These are phyloP conservation scores for Drosophila saltans DNA, from an alignment of 1,140 invertebrate species.

Conservation along the genomic window DNA sequence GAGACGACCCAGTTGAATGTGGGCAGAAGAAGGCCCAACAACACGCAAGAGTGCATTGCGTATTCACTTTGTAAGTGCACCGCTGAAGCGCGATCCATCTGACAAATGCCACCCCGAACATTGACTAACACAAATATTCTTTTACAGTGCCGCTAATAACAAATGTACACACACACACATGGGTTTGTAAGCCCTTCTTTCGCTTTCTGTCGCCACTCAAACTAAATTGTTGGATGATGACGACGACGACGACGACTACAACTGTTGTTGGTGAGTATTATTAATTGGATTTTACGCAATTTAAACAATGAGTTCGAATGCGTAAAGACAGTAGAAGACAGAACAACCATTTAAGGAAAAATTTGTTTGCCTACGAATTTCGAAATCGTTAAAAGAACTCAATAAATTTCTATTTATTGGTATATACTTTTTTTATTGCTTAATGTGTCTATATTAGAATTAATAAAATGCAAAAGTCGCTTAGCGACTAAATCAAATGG, in stretches of 20 bases:
- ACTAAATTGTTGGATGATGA: slow-evolving; percentile 26
- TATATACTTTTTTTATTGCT: background rate
- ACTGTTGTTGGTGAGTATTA: slow-evolving; percentile 33
- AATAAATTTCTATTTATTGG: background rate
- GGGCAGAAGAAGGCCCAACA: background rate
- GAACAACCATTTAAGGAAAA: background rate
- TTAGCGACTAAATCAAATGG: no score
- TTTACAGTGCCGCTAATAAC: slow-evolving; percentile 36
- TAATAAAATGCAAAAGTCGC: no score
- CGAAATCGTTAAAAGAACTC: background rate
- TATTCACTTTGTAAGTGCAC: slow-evolving; percentile 42
- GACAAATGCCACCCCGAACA: slow-evolving; percentile 4
- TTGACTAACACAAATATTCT: slow-evolving; percentile 42
- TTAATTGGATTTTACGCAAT: slow-evolving; percentile 76
- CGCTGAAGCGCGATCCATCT: slow-evolving; percentile 1
- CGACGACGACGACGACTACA: slow-evolving; percentile 15
- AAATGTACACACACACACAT: background rate
- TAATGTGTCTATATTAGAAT: no score
- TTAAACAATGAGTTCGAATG: slow-evolving; percentile 53
- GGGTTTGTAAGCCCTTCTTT: slow-evolving; percentile 51
- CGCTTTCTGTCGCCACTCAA: slow-evolving; percentile 25
- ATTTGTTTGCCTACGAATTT: background rate
- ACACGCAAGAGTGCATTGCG: background rate
- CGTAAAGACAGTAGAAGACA: slow-evolving; percentile 26
- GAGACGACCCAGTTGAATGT: slow-evolving; percentile 13